Evolutionary conservation across 2,113 vertebrate genomes (phyloP).

Genomic region (Plecturocebus donacophilus): DNA sequence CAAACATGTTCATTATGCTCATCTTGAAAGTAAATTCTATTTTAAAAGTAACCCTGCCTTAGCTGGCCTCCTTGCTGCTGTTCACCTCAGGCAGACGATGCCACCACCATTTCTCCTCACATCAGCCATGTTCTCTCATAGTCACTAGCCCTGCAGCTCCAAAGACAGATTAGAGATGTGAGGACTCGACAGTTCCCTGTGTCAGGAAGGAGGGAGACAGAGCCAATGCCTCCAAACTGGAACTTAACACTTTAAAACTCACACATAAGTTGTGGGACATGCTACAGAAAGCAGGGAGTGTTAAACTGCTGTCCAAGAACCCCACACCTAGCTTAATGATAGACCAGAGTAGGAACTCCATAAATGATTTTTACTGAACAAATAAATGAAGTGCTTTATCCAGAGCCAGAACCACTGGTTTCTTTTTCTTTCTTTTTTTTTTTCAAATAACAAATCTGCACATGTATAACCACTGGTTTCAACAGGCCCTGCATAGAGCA

Average conservation of each 20-base stretch:
- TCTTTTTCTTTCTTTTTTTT: too few species aligned
- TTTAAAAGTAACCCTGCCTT: background rate
- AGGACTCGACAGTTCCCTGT: background rate
- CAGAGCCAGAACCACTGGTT: background rate
- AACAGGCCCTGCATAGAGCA: background rate
- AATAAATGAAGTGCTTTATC: slow-evolving; percentile 12
- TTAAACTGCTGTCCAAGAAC: background rate
- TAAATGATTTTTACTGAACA: background rate
- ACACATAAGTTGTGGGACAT: background rate
- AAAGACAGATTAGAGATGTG: background rate
- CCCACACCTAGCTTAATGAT: background rate
- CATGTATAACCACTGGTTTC: background rate
- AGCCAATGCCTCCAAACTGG: background rate
- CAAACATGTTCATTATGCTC: background rate
- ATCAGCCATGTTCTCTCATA: background rate
- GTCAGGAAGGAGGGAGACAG: background rate
- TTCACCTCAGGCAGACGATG: background rate
- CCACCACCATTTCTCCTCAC: background rate
- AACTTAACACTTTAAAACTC: background rate
- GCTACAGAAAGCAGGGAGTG: background rate
- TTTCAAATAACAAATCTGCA: too few species aligned
- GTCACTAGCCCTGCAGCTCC: background rate
- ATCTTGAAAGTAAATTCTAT: background rate
- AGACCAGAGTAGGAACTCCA: background rate
- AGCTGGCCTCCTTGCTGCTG: background rate